Conservation (phyloP, 2,113 vertebrate genomes). For the Fulmarus glacialis region DNA sequence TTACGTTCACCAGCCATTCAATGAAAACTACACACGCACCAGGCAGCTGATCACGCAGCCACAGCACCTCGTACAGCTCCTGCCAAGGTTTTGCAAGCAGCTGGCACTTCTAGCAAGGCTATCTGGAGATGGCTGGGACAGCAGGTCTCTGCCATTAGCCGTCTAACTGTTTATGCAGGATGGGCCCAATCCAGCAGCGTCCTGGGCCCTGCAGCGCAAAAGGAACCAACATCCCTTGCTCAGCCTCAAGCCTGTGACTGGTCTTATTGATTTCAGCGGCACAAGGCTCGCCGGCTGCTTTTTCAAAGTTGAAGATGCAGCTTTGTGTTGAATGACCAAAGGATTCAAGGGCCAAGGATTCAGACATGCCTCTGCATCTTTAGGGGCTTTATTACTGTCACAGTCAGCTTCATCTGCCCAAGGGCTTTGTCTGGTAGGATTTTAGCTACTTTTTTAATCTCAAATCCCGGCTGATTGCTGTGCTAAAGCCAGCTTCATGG, state of each 20-base stretch:
- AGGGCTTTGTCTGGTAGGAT: slow-evolving; percentile 22
- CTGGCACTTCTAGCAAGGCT: background rate
- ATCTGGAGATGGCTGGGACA: background rate
- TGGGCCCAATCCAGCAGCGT: background rate
- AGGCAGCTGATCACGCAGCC: background rate
- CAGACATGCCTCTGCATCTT: background rate
- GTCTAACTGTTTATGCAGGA: background rate
- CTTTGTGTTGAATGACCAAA: background rate
- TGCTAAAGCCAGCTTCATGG: background rate
- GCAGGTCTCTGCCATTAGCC: background rate
- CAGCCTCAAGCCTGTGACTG: background rate
- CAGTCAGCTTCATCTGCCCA: background rate
- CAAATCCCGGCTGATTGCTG: slow-evolving; percentile 11
- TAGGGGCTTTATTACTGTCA: background rate
- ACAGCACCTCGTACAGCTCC: background rate
- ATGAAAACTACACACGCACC: background rate
- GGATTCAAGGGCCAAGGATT: background rate
- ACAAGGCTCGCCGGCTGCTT: background rate
- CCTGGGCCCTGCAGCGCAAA: background rate
- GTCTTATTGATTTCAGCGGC: background rate
- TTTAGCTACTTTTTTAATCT: slow-evolving; percentile 43
- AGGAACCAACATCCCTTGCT: background rate
- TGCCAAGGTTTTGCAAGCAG: background rate
- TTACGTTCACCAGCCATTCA: background rate
- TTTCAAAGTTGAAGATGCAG: background rate